These are phyloP conservation scores for Pissodes strobi DNA, from an alignment of 1,140 invertebrate genomes.

Conservation along the genomic window DNA sequence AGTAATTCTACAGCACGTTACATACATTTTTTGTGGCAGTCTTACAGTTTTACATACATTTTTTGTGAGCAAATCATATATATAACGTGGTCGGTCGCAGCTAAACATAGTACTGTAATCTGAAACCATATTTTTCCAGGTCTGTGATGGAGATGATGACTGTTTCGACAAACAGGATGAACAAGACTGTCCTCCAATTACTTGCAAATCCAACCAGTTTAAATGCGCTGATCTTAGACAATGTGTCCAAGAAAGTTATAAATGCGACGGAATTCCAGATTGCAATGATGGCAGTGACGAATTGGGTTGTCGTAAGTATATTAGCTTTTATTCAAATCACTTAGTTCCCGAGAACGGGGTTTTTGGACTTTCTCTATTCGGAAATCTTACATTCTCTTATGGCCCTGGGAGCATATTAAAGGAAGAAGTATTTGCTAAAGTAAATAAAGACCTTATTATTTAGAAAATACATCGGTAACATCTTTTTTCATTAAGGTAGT, in stretches of 20 bases:
- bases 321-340: background rate
- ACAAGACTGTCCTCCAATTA: conserved; percentile 92
- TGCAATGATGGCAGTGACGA: conserved; percentile 93
- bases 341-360: background rate
- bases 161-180: conserved; percentile 98
- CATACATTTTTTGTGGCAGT: no score
- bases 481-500: no score
- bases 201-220: conserved; percentile 90
- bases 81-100: no score
- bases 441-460: no score
- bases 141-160: conserved; percentile 88
- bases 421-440: no score
- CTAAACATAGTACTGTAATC: no score
- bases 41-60: no score
- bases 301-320: conserved; percentile 74
- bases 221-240: conserved; percentile 90
- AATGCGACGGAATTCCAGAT: conserved; percentile 91
- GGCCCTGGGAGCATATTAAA: no score
- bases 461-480: no score
- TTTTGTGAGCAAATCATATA: no score
- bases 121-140: conserved; percentile 2
- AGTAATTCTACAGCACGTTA: no score
- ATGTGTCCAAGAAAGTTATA: conserved; percentile 91
- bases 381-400: no score
- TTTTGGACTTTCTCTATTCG: background rate